phyloP scores from a whole-genome alignment of 2,797 vertebrate species.

The Cossypha caffra region DNA sequence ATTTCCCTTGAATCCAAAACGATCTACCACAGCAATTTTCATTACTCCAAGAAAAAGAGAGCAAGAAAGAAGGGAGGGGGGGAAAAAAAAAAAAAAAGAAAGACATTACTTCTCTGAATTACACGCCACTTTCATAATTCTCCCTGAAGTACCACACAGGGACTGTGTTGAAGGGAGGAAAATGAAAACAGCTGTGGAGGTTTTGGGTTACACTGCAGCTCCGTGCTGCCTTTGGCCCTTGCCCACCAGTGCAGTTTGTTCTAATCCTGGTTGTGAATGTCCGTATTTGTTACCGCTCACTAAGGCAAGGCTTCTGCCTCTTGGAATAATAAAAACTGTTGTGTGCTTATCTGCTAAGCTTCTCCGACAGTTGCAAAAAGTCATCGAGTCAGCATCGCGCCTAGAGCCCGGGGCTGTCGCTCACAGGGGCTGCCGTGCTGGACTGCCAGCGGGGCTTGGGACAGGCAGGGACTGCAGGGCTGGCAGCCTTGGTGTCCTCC shows the following conservation, averaged over 20 bases:
- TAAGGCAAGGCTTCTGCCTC: constrained; percentile 68
- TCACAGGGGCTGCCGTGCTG: not conserved
- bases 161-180: constrained; percentile 79
- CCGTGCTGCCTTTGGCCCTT: constrained; percentile 75
- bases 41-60: constrained; percentile 67
- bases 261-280: constrained; percentile 78
- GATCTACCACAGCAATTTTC: constrained; percentile 73
- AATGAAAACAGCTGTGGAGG: constrained; percentile 85
- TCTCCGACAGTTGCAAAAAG: constrained; percentile 61
- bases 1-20: constrained; percentile 70
- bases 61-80: not conserved
- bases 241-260: constrained; percentile 78
- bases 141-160: constrained; percentile 80
- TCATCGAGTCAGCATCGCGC: not conserved
- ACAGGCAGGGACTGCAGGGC: not conserved
- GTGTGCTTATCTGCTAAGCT: constrained; percentile 69
- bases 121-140: constrained; percentile 77
- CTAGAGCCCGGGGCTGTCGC: not conserved
- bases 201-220: constrained; percentile 79
- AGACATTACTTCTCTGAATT: constrained; percentile 77
- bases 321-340: constrained; percentile 70
- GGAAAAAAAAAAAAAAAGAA: not conserved
- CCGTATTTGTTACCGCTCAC: constrained; percentile 71
- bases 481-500: not conserved
- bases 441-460: not conserved